phyloP scores from a whole-genome alignment of 1,140 invertebrate species.

The Agrypnia vestita region DNA sequence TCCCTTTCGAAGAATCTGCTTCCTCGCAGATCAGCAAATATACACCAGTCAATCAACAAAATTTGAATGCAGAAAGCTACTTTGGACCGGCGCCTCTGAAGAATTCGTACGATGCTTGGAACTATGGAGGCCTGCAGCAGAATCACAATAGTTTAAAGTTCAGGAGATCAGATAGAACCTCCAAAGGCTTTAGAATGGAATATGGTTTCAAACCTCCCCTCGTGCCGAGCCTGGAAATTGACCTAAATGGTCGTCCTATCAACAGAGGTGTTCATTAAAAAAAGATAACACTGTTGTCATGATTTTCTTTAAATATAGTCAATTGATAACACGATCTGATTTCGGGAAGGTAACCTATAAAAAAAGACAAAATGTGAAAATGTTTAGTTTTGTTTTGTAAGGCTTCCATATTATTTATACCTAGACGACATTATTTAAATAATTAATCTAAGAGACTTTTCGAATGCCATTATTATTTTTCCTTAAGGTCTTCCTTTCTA shows the following conservation, averaged over 20 bases:
- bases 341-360: no score
- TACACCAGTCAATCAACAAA: background rate
- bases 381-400: no score
- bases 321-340: no score
- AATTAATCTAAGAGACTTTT: slow-evolving; percentile 13
- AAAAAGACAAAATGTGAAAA: no score
- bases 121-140: slow-evolving; percentile 20
- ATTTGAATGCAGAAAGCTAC: slow-evolving; percentile 63
- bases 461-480: slow-evolving; percentile 25
- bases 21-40: background rate
- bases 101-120: slow-evolving; percentile 44
- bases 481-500: background rate
- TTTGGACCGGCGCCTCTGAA: slow-evolving; percentile 69
- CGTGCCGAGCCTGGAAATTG: slow-evolving; percentile 85
- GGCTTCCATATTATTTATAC: no score
- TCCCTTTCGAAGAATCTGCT: background rate
- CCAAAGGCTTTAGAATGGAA: slow-evolving; percentile 81
- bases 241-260: slow-evolving; percentile 78
- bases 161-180: slow-evolving; percentile 72
- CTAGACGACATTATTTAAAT: background rate
- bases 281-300: background rate
- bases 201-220: slow-evolving; percentile 88
- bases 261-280: slow-evolving; percentile 62
- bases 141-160: slow-evolving; percentile 62
- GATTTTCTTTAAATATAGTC: background rate